Conservation (phyloP, 2,113 vertebrate species). For the Spizaetus ornatus region DNA sequence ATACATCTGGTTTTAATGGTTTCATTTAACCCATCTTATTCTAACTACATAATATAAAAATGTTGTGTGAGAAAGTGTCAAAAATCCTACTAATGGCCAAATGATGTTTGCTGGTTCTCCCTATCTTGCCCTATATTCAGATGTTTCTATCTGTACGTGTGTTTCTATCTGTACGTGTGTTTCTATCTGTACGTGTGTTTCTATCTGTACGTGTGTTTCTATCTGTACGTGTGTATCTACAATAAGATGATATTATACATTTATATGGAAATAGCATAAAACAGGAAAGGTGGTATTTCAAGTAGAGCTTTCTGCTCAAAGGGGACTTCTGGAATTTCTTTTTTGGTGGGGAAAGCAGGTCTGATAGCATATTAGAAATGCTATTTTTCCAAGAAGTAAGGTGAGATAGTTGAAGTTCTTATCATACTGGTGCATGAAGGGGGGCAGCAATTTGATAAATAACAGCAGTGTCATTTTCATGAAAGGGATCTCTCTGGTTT, state of each 20-base stretch:
- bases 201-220: fast-evolving
- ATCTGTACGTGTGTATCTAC: fast-evolving
- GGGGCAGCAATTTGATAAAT: not conserved
- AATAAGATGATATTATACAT: not conserved
- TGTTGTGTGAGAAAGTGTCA: not conserved
- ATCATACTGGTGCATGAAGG: not conserved
- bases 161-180: fast-evolving
- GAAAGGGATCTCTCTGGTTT: not conserved
- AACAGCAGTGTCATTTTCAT: not conserved
- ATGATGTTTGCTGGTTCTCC: not conserved
- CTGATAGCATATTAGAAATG: not conserved
- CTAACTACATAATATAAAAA: not conserved
- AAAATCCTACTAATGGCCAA: not conserved
- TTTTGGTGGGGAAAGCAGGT: not conserved
- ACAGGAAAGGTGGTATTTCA: not conserved
- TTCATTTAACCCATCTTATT: not conserved
- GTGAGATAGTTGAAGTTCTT: not conserved
- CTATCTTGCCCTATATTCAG: not conserved
- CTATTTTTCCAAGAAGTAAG: not conserved
- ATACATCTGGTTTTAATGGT: not conserved
- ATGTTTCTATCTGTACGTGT: not conserved
- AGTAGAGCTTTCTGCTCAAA: not conserved
- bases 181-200: too few relatives aligned
- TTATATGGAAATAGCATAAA: not conserved
- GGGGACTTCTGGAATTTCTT: not conserved